phyloP scores from a whole-genome alignment of 2,888 invertebrate species.

The Conus canariensis region DNA sequence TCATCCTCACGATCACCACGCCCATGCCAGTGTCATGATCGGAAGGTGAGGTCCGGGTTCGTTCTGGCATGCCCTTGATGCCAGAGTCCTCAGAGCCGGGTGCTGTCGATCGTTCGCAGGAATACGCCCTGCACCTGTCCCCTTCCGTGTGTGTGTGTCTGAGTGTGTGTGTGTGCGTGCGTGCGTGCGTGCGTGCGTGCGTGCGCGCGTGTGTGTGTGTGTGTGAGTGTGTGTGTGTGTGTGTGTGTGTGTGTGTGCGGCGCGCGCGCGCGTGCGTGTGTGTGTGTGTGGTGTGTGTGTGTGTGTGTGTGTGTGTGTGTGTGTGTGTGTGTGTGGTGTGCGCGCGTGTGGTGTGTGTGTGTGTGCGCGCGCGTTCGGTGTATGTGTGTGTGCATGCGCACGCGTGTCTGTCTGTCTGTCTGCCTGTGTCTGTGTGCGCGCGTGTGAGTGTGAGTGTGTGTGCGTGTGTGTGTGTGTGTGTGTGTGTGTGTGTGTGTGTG shows the following conservation, averaged over 20 bases:
- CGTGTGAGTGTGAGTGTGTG: background rate
- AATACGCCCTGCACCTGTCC: too few relatives aligned
- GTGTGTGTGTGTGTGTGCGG: conserved; percentile 16
- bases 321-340: conserved; percentile 9
- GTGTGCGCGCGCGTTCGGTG: background rate
- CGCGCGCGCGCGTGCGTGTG: background rate
- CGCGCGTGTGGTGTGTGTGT: too few relatives aligned
- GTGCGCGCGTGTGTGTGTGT: background rate
- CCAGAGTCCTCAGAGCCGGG: too few relatives aligned
- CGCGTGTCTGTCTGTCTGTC: background rate
- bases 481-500: too few relatives aligned
- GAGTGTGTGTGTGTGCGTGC: background rate
- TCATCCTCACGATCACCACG: too few relatives aligned
- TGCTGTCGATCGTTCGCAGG: too few relatives aligned
- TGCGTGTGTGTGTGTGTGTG: conserved; percentile 1
- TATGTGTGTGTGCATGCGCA: conserved; percentile 23
- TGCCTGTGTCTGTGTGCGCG: background rate
- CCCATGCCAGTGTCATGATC: too few relatives aligned
- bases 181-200: background rate
- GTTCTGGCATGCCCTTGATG: too few relatives aligned
- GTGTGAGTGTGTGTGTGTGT: background rate
- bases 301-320: background rate
- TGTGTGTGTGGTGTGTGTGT: conserved; percentile 15
- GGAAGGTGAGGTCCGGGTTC: too few relatives aligned
- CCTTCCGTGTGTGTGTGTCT: too few relatives aligned